Conservation (phyloP, 2,797 vertebrate species). For the Pantherophis alleghaniensis region DNA sequence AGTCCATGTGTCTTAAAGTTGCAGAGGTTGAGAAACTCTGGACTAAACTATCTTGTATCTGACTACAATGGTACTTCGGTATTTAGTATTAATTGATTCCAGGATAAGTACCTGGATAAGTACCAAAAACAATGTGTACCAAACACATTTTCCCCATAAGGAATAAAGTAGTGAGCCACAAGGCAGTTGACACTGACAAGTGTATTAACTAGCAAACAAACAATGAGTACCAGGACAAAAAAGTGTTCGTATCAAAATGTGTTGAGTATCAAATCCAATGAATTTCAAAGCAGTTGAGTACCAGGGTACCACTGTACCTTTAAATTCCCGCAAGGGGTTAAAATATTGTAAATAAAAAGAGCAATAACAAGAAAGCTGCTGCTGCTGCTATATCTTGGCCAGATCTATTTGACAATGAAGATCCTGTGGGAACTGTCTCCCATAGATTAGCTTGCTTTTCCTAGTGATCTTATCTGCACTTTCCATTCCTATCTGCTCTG, state of each 20-base stretch:
- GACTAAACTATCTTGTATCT: background rate
- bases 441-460: background rate
- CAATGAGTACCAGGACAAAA: background rate
- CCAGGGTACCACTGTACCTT: background rate
- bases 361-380: background rate
- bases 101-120: background rate
- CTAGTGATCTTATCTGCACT: background rate
- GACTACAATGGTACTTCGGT: background rate
- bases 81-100: background rate
- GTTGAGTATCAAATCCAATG: background rate
- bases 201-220: background rate
- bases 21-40: background rate
- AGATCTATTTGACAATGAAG: background rate
- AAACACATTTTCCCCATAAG: background rate
- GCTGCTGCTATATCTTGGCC: background rate
- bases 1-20: background rate
- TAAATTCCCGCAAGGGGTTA: background rate
- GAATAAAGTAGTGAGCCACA: background rate
- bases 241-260: background rate
- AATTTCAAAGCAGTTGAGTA: background rate
- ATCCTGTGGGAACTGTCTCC: background rate
- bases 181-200: background rate
- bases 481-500: background rate
- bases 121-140: background rate
- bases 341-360: background rate